Percentiles rank a stretch among this genome's conserved stretches.
Conservation (phyloP, 2,797 vertebrate genomes). For the Phataginus tetradactyla region DNA sequence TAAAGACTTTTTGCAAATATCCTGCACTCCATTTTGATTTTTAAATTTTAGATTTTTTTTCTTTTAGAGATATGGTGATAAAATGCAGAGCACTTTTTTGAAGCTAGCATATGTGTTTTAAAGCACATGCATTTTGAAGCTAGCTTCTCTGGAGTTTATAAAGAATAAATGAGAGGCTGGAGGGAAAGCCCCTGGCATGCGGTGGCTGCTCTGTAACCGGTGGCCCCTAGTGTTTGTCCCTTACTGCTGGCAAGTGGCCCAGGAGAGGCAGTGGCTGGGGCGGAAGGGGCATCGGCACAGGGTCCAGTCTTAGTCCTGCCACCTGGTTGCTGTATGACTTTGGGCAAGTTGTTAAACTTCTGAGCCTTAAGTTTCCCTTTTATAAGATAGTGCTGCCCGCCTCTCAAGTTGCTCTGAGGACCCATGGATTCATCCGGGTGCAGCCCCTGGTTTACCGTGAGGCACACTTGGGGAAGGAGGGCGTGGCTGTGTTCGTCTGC, state of each 20-base stretch:
- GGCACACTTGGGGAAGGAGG: fast-evolving
- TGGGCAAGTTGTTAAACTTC: not conserved
- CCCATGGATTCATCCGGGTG: fast-evolving
- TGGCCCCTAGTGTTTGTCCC: not conserved
- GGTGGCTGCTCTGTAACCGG: too few relatives aligned
- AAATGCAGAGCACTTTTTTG: not conserved
- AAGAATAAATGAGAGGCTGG: not conserved
- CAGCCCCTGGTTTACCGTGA: not conserved
- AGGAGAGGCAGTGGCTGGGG: not conserved
- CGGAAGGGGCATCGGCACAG: not conserved
- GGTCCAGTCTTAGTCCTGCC: not conserved
- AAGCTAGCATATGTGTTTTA: not conserved
- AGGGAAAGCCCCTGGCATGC: not conserved
- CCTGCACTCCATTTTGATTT: not conserved
- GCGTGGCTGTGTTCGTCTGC: too few relatives aligned
- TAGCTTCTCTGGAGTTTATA: not conserved
- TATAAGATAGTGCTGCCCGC: fast-evolving
- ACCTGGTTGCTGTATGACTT: not conserved
- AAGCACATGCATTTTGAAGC: not conserved
- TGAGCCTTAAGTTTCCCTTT: not conserved
- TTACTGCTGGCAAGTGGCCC: not conserved
- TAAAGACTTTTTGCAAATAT: not conserved
- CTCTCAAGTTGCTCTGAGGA: not conserved
- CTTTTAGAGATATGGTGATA: fast-evolving
- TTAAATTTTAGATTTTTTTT: not conserved